Evolutionary conservation across 1,140 invertebrate genomes (phyloP).

Genomic region (Sesamia nonagrioides): DNA sequence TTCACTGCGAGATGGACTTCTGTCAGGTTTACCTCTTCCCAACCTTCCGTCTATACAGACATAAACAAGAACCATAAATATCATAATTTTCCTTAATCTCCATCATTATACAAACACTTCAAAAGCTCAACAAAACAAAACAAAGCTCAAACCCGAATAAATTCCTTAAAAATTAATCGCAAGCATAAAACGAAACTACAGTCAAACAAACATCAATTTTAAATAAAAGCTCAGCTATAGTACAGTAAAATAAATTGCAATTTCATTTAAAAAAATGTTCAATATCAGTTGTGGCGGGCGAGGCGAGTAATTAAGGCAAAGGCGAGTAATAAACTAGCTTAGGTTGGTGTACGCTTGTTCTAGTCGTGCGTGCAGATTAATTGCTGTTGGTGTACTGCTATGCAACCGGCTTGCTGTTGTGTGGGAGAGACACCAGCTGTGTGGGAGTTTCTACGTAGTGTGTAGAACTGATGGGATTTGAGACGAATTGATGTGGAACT

Average conservation of each 20-base stretch:
- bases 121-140: conserved; percentile 11
- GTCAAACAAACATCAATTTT: background rate
- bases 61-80: too few species aligned
- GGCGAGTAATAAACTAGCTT: conserved; percentile 24
- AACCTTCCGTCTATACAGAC: too few species aligned
- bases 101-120: background rate
- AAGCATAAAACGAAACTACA: conserved; percentile 7
- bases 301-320: conserved; percentile 26
- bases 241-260: conserved; percentile 15
- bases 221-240: conserved; percentile 7
- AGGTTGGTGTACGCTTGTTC: conserved; percentile 24
- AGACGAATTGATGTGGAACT: too few species aligned
- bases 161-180: background rate
- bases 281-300: conserved; percentile 23
- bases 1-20: too few species aligned
- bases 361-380: conserved; percentile 33
- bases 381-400: conserved; percentile 2
- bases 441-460: background rate
- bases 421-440: background rate
- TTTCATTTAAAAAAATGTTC: conserved; percentile 36
- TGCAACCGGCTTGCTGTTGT: background rate
- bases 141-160: background rate
- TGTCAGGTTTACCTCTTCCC: too few species aligned
- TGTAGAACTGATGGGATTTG: background rate
- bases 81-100: background rate